These are phyloP conservation scores for Aptenodytes patagonicus DNA, from an alignment of 2,113 vertebrate species.

Conservation along the genomic window DNA sequence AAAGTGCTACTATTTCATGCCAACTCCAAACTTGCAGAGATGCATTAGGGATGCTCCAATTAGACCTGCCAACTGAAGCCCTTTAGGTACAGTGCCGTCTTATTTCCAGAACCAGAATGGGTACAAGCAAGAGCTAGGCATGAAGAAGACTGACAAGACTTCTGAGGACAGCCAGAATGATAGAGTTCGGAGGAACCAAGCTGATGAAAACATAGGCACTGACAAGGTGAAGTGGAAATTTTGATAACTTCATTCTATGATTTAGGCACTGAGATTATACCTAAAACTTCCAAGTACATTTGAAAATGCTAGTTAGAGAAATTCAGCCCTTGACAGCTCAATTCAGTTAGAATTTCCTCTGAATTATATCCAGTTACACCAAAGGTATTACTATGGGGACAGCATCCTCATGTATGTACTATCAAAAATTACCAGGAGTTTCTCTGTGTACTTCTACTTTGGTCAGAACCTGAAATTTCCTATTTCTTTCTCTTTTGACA, in stretches of 20 bases:
- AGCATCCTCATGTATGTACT: background rate
- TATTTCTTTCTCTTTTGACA: background rate
- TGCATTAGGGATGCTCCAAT: background rate
- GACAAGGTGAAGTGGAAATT: background rate
- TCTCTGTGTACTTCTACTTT: background rate
- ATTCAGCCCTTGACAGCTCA: background rate
- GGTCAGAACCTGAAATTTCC: background rate
- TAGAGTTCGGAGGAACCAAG: rapidly evolving
- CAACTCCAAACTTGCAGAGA: background rate
- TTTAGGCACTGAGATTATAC: background rate
- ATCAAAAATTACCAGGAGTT: background rate
- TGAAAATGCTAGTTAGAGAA: background rate
- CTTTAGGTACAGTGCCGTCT: background rate
- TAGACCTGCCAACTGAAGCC: background rate
- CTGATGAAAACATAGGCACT: background rate
- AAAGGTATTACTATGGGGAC: background rate
- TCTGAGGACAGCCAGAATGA: background rate
- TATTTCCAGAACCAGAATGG: background rate
- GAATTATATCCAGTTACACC: background rate
- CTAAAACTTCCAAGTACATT: background rate
- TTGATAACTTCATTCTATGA: background rate
- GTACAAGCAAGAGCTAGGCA: background rate
- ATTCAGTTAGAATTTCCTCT: background rate
- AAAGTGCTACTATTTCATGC: background rate
- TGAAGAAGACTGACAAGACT: background rate